A percentile compares a stretch with the other conserved stretches of the same genome.
phyloP scores from a whole-genome alignment of 1,140 invertebrate genomes.

The Bombus cullumanus region DNA sequence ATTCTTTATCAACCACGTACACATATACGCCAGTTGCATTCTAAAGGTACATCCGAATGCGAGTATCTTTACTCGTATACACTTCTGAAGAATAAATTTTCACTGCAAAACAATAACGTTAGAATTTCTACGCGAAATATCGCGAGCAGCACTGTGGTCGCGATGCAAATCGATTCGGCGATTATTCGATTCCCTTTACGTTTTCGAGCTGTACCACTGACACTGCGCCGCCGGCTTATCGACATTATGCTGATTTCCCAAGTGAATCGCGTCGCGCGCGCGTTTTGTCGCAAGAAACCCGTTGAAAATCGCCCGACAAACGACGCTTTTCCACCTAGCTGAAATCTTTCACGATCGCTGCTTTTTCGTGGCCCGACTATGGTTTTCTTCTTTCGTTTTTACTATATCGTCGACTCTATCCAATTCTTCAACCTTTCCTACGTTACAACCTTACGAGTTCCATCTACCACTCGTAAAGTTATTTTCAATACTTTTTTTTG shows the following conservation, averaged over 20 bases:
- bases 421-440: no score
- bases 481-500: no score
- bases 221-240: conserved; percentile 5
- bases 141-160: background rate
- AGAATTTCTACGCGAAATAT: background rate
- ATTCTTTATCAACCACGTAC: no score
- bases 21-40: no score
- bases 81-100: background rate
- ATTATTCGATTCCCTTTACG: conserved; percentile 17
- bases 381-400: no score
- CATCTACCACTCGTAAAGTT: no score
- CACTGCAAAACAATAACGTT: background rate
- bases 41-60: no score
- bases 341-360: background rate
- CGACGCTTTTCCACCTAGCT: background rate
- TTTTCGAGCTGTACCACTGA: background rate
- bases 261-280: conserved; percentile 1
- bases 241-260: conserved; percentile 46
- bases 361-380: no score
- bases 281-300: background rate
- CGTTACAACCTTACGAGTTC: no score
- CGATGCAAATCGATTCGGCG: conserved; percentile 17
- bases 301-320: no score
- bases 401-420: no score
- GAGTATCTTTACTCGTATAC: no score